These are phyloP conservation scores for Colossoma macropomum DNA, from an alignment of 2,113 vertebrate genomes.

Conservation along the genomic window DNA sequence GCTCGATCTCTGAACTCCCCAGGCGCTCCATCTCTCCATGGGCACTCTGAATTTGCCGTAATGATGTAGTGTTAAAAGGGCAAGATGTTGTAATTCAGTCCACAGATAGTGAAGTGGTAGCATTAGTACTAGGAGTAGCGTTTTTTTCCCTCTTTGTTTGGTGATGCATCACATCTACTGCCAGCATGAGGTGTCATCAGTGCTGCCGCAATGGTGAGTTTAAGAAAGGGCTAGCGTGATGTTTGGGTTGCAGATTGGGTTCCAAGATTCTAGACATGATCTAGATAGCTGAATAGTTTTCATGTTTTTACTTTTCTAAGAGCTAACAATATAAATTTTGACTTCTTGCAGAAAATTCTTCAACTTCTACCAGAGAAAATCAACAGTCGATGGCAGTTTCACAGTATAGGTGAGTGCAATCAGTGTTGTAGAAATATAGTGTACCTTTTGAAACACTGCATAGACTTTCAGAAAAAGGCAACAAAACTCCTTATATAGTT, in stretches of 20 bases:
- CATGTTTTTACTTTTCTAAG: background rate
- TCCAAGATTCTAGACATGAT: background rate
- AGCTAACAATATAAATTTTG: constrained; percentile 24
- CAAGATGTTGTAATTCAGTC: constrained; percentile 68
- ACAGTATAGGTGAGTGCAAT: constrained; percentile 93
- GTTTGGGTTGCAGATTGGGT: background rate
- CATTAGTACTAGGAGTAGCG: constrained; percentile 41
- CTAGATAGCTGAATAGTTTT: background rate
- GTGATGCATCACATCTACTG: background rate
- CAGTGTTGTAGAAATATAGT: background rate
- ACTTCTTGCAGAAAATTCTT: constrained; percentile 89
- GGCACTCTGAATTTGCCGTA: constrained; percentile 58
- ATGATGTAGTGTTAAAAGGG: constrained; percentile 70
- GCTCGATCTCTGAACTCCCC: constrained; percentile 30
- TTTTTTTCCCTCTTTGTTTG: background rate
- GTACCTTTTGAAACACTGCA: background rate
- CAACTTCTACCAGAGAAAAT: constrained; percentile 97
- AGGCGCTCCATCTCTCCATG: background rate
- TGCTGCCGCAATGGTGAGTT: background rate
- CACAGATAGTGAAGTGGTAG: constrained; percentile 60
- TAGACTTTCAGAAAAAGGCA: background rate
- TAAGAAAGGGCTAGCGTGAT: background rate
- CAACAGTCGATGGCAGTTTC: constrained; percentile 98
- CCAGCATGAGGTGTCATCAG: background rate
- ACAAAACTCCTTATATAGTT: background rate